A percentile compares a stretch with the other conserved stretches of the same genome.
These are phyloP conservation scores for Trinorchestia longiramus DNA, from an alignment of 1,140 invertebrate genomes.

Conservation along the genomic window DNA sequence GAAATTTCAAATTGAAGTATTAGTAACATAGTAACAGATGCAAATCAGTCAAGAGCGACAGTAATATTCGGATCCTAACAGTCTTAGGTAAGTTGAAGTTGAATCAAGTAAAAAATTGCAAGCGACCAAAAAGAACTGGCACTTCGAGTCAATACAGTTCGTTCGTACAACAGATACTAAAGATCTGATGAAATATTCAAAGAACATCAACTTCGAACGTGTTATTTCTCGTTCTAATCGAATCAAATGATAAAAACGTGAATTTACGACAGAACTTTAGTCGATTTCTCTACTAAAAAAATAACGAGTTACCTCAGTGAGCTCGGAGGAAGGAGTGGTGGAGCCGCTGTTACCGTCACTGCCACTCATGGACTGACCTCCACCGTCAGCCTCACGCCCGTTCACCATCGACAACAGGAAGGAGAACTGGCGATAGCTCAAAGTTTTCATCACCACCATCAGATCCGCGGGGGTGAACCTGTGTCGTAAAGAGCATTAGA, in stretches of 20 bases:
- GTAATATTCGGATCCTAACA: too few species aligned
- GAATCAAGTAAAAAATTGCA: background rate
- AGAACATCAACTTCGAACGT: too few species aligned
- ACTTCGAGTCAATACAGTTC: background rate
- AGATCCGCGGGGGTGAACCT: conserved; percentile 66
- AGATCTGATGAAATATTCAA: background rate
- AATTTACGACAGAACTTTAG: too few species aligned
- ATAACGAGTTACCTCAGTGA: conserved; percentile 59
- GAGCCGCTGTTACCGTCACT: conserved; percentile 59
- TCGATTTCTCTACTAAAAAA: background rate
- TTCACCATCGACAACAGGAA: conserved; percentile 64
- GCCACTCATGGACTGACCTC: conserved; percentile 58
- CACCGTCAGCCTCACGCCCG: conserved; percentile 57
- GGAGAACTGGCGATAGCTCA: conserved; percentile 66
- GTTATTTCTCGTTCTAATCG: too few species aligned
- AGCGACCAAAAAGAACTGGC: background rate
- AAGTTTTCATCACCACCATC: conserved; percentile 65
- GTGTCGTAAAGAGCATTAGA: background rate
- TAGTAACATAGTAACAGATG: background rate
- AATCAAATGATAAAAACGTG: too few species aligned
- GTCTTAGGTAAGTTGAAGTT: too few species aligned
- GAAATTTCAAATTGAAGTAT: background rate
- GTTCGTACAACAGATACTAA: background rate
- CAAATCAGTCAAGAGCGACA: background rate
- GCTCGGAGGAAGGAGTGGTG: conserved; percentile 63